Evolutionary conservation across 53 echinoderm and acorn worm genomes (phyloP), one percentile per base, ranked within the genome.

Genomic region (Stichopus horrens): DNA sequence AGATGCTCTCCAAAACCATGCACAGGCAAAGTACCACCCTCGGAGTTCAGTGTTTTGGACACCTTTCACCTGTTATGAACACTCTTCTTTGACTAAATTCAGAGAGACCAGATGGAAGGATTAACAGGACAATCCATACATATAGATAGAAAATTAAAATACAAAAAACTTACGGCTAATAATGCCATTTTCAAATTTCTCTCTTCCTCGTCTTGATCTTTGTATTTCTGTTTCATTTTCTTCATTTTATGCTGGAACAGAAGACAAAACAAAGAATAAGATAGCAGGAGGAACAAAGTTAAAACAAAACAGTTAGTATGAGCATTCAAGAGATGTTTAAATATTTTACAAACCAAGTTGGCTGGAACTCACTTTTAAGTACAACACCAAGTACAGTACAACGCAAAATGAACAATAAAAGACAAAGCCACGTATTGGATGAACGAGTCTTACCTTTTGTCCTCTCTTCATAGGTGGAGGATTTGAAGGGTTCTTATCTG

Each of bases 151-250:
- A 77, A 21, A 67, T 1, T 3, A 67, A 56, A 67, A 14, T 67
- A 14, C 13, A 1, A 67, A 14, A 74, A 23, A 93, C 95, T 97
- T 73, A 97, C 97, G 77, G 97, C 97, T 21, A 97, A 79, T 60
- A 97, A 86, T 55, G 95, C 95, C 97, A 97, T 97, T 56, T 92
- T 92, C 4, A 97, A 79, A n/a, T 92, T 86, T 76, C 97, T 92
- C 86, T 97, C 97, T 75, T 97, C 97, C 16, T 95, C 97, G 90
- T 97, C 97, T 75, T 97, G 97, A 57, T 97, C 97, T 76, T 88
- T 89, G 77, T 97, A 97, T 73, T 97, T 97, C 78, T 94, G 95
- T 68, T 95, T 97, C 65, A 97, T 95, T 88, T 97, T 97, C 93
- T 97, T 97, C 90, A 91, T 56, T 83, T 97, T 97, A 84, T 94